Base-by-base conservation (phyloP, 2,888 invertebrate species). In the Sesia bembeciformis region DNA sequence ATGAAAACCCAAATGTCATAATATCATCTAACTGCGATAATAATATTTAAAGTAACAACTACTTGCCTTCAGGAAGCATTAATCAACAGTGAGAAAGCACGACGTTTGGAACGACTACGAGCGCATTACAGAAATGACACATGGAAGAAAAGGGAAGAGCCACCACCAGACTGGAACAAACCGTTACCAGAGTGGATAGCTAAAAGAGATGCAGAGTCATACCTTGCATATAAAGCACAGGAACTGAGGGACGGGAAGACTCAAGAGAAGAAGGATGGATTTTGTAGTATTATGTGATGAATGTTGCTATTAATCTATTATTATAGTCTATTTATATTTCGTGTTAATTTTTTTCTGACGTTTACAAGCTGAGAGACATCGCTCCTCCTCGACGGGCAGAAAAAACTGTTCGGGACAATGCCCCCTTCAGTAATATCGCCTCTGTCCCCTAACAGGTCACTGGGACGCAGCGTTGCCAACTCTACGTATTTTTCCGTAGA, bases 131-230 rank as follows among this genome's bases (percentile, higher is more conserved):
- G 73, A 53, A 98, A 98, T 78, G 90, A 94, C 72, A 90, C 93
- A 1, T 98, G 98, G 98, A 90, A 93, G 66, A 94, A 92, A 72
- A 84, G 98, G 50, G 90, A 89, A 4, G 68, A 84, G 42, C 97
- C 97, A 0, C 97, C 97, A 0, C 82, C 88, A 53, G 93, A 96
- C 76, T 98, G 97, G 97, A 91, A 93, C 59, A 91, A 91, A 60
- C 95, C 95, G 0, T 76, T 97, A 56, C 97, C 97, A 0, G 93
- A 94, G 4, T 93, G 93, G 92, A 84, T 96, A 77, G 77, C 76
- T 23, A 91, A 94, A 68, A 90, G 92, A 65, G 92, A 94, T 67
- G 91, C 94, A 71, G 84, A 91, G 58, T 91, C 93, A 0, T 95
- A 91, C 72, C 86, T 96, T 49, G 90, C 92, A 60, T 42, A 87